Evolutionary conservation across 2,113 vertebrate species (phyloP), one percentile per base, ranked within the genome.

Genomic region (Anoplopoma fimbria): DNA sequence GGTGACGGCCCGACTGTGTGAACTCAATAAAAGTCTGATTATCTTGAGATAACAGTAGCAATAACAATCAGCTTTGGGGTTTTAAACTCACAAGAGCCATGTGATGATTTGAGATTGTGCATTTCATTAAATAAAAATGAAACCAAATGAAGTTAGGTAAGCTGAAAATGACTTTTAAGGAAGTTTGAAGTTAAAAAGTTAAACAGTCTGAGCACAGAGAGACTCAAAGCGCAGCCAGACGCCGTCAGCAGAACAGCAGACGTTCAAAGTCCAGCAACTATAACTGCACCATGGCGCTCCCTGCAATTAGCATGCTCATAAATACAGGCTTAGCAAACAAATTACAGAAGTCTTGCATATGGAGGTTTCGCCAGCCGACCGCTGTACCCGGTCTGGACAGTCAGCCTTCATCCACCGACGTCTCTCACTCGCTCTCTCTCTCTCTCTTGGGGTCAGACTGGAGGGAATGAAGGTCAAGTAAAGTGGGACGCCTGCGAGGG

Each of bases 261-360:
- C 85, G 75, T 91, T 93, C 87, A 93, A 92, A 93, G 92, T 94
- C 91, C 92, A 76, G 81, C 81, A 47, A 64, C 88, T 90, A 88
- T 85, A 93, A 89, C 91, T 89, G 89, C 82, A 82, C 82, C 89
- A 75, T 77, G 74, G 90, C 53, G 75, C 91, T 92, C 95, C 94
- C 92, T 95, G 45, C 94, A 95, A 95, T 95, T 94, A 95, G 92
- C 87, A 82, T 85, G 81, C 88, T 93, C 83, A 63, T 94, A 95
- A 95, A 92, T 94, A 94, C 86, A 95, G 94, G 88, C 91, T 90
- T 89, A 57, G 83, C 90, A 86, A 85, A 92, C 93, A 92, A 94
- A 95, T 95, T 94, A 95, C 93, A 95, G 92, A 94, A 93, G 91
- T 84, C 83, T 38, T 87, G 79, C 77, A 67, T 69, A 77, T 49